Conservation (phyloP, 2,113 vertebrate species). For the Tragelaphus scriptus region DNA sequence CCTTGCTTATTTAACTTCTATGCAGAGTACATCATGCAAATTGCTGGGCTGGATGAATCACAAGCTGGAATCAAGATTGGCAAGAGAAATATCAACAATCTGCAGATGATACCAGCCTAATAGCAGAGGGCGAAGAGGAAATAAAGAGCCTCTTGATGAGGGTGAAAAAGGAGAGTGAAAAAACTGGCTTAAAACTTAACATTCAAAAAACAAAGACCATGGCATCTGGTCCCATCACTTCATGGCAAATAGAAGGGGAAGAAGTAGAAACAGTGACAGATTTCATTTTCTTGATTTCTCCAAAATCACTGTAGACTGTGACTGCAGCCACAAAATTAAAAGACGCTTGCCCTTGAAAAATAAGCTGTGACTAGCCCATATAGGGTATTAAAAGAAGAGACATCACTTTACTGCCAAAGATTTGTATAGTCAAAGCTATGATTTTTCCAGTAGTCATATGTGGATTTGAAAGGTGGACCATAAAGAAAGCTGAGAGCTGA, state of each 20-base stretch:
- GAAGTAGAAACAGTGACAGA: not conserved
- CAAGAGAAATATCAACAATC: not conserved
- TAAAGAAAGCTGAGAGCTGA: not conserved
- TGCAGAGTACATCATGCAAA: not conserved
- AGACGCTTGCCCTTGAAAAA: not conserved
- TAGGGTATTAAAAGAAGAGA: not conserved
- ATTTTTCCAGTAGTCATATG: not conserved
- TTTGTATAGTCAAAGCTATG: not conserved
- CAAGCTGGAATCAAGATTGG: not conserved
- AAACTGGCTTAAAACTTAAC: not conserved
- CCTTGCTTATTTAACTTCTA: not conserved
- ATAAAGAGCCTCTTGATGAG: not conserved
- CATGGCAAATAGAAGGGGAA: not conserved
- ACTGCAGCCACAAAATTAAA: not conserved
- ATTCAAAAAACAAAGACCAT: not conserved
- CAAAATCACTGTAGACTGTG: not conserved
- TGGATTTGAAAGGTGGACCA: not conserved
- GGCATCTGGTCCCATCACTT: not conserved
- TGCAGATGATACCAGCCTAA: not conserved
- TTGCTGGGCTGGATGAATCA: not conserved
- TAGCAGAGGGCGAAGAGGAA: not conserved
- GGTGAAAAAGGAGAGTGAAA: not conserved
- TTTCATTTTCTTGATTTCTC: not conserved
- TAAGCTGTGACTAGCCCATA: not conserved
- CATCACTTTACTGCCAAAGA: not conserved